These are phyloP conservation scores for Podarcis lilfordi DNA, from an alignment of 2,797 vertebrate species.

Conservation along the genomic window DNA sequence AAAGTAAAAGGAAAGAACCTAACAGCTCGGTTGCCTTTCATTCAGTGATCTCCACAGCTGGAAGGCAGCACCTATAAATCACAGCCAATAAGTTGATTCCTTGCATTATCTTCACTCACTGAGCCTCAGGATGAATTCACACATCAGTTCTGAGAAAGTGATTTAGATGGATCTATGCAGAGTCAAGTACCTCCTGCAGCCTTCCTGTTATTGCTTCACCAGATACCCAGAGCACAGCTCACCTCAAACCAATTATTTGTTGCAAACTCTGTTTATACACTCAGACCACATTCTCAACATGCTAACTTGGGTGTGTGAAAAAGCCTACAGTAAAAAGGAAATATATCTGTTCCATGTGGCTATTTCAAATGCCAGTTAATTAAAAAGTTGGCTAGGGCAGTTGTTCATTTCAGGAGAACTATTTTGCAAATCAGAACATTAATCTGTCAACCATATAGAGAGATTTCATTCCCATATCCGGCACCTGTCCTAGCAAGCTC, in stretches of 20 bases:
- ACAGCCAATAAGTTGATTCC: neutral
- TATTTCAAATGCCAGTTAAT: neutral
- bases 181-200: neutral
- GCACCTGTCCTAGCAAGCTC: neutral
- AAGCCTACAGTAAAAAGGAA: neutral
- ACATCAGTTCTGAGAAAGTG: neutral
- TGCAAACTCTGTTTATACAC: neutral
- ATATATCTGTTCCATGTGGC: neutral
- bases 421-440: neutral
- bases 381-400: neutral
- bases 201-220: neutral
- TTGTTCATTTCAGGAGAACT: neutral
- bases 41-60: neutral
- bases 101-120: slow-evolving; percentile 2
- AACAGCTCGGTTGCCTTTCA: neutral
- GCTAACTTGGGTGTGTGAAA: neutral
- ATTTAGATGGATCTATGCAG: neutral
- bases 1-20: neutral
- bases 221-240: neutral
- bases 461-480: neutral
- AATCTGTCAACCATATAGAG: neutral
- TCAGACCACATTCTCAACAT: neutral
- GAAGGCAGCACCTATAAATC: neutral
- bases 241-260: neutral
- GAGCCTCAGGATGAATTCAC: neutral